Evolutionary conservation across 2,113 vertebrate species (phyloP).

Genomic region (Poeciliopsis prolifica): DNA sequence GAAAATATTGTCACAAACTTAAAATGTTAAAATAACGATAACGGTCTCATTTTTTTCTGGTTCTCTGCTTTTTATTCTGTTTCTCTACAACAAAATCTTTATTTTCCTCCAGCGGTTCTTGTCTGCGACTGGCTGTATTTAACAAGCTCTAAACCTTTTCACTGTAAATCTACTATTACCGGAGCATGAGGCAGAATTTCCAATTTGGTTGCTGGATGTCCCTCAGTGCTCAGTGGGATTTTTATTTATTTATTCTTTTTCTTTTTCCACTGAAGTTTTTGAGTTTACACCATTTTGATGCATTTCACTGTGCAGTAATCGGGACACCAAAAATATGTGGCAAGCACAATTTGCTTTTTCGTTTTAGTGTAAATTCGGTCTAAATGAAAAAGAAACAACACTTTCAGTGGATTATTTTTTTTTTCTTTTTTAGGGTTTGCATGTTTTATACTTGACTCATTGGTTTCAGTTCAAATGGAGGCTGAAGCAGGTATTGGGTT

Average conservation of each 20-base stretch:
- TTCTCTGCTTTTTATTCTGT: neutral
- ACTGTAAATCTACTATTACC: neutral
- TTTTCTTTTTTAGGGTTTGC: too few relatives aligned
- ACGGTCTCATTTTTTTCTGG: neutral
- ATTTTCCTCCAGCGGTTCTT: neutral
- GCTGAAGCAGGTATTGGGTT: too few relatives aligned
- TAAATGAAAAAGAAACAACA: too few relatives aligned
- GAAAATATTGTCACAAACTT: conserved; percentile 1
- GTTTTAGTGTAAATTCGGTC: neutral
- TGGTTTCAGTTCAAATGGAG: too few relatives aligned
- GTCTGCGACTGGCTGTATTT: neutral
- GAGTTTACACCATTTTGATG: neutral
- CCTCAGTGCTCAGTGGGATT: neutral
- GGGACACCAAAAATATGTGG: neutral
- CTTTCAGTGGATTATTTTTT: too few relatives aligned
- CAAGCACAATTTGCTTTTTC: neutral
- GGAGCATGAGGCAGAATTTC: neutral
- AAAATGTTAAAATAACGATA: neutral
- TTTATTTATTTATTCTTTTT: neutral
- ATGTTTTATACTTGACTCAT: too few relatives aligned
- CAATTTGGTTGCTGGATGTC: neutral
- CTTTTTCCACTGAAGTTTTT: neutral
- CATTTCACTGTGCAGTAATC: neutral
- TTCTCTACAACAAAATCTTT: neutral
- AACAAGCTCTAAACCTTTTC: conserved; percentile 2